phyloP scores from a whole-genome alignment of 2,797 vertebrate species.

The Thaleichthys pacificus region DNA sequence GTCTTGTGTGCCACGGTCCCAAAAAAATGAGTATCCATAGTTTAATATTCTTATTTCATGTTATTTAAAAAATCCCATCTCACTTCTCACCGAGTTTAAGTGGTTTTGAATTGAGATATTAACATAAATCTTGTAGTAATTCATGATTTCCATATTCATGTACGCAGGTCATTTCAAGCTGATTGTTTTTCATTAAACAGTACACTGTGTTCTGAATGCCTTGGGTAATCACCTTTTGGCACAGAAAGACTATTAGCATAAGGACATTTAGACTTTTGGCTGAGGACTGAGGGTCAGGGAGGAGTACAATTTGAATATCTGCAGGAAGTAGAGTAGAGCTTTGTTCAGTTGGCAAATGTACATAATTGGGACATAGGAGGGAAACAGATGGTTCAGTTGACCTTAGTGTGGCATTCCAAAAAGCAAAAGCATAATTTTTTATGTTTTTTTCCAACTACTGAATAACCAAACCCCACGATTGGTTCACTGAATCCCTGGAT shows the following conservation, averaged over 20 bases:
- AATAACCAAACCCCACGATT: background rate
- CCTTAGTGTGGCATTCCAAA: conserved; percentile 40
- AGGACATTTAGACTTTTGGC: conserved; percentile 44
- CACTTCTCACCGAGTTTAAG: background rate
- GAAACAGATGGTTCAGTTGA: conserved; percentile 54
- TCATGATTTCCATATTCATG: conserved; percentile 3
- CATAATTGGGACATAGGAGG: conserved; percentile 15
- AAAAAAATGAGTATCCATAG: background rate
- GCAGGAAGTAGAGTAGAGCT: conserved; percentile 35
- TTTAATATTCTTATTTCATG: background rate
- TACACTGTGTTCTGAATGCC: conserved; percentile 14
- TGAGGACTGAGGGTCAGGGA: background rate
- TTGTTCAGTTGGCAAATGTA: conserved; percentile 35
- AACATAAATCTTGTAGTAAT: background rate
- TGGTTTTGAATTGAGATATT: background rate
- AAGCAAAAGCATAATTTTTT: conserved; percentile 25
- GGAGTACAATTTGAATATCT: conserved; percentile 25
- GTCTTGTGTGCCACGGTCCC: background rate
- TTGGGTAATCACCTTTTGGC: conserved; percentile 38
- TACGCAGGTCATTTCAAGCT: conserved; percentile 11
- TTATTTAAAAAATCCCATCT: background rate
- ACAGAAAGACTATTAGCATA: conserved; percentile 23
- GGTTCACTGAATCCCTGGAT: no score
- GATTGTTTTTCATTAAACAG: conserved; percentile 28
- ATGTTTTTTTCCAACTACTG: no score